Percentiles rank a stretch among this genome's conserved stretches.
Evolutionary conservation across 2,113 vertebrate genomes (phyloP).

Genomic region (Recurvirostra avosetta): DNA sequence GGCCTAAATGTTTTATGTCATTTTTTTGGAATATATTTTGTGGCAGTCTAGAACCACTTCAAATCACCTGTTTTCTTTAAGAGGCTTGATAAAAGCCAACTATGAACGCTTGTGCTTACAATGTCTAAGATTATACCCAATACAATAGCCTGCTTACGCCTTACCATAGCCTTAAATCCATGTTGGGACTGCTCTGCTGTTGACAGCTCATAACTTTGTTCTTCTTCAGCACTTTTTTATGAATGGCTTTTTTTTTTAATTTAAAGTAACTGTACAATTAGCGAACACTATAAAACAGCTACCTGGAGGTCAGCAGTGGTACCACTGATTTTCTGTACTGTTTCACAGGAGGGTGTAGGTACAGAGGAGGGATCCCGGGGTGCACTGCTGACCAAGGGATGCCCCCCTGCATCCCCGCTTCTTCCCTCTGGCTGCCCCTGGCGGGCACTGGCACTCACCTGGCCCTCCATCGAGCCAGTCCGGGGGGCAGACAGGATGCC

Average conservation of each 20-base stretch:
- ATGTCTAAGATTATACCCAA: neutral
- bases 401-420: accelerated
- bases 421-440: neutral
- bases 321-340: neutral
- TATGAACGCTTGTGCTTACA: neutral
- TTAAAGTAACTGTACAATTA: neutral
- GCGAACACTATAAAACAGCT: neutral
- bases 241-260: neutral
- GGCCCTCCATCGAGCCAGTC: accelerated
- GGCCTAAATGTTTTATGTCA: accelerated
- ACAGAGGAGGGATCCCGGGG: accelerated
- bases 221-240: neutral
- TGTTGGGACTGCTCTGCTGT: neutral
- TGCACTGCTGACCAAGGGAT: accelerated
- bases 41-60: neutral
- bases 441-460: neutral
- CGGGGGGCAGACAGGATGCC: neutral
- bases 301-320: neutral
- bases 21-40: neutral
- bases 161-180: neutral
- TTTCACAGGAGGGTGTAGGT: neutral
- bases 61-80: neutral
- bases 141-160: neutral
- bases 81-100: neutral
- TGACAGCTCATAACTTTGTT: neutral